A percentile compares a stretch with the other conserved stretches of the same genome.
These are phyloP conservation scores for Cryptocephalus moraei DNA, from an alignment of 2,888 invertebrate species.

Conservation along the genomic window DNA sequence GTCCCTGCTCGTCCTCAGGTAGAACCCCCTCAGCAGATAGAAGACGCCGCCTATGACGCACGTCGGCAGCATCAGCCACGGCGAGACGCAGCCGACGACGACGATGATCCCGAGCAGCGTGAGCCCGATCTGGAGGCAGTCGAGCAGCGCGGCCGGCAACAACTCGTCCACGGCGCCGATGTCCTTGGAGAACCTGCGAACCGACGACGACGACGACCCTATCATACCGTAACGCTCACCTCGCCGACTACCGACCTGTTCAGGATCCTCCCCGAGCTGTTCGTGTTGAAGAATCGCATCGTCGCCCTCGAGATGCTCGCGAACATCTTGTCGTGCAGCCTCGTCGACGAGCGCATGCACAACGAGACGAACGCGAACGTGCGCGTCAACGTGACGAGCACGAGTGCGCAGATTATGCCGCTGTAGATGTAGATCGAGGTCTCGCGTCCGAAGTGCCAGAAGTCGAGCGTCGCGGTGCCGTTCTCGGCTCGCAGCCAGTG, in stretches of 20 bases:
- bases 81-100: constrained; percentile 61
- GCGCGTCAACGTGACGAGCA: constrained; percentile 37
- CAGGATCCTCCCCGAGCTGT: constrained; percentile 50
- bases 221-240: too few species aligned
- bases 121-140: constrained; percentile 46
- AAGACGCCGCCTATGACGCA: constrained; percentile 53
- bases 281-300: constrained; percentile 58
- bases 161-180: constrained; percentile 49
- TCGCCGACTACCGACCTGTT: too few species aligned
- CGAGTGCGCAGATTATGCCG: constrained; percentile 35
- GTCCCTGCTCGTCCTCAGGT: constrained; percentile 64
- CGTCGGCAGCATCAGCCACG: constrained; percentile 57
- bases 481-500: too few species aligned
- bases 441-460: constrained; percentile 32
- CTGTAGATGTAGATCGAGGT: constrained; percentile 34
- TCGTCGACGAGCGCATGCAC: constrained; percentile 44
- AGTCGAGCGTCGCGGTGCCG: constrained; percentile 10
- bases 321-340: constrained; percentile 44
- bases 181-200: constrained; percentile 56
- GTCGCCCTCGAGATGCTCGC: constrained; percentile 48
- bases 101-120: constrained; percentile 59
- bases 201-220: too few species aligned
- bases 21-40: constrained; percentile 53
- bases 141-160: constrained; percentile 41
- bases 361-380: constrained; percentile 44